A percentile compares a stretch with the other conserved stretches of the same genome.
phyloP scores from a whole-genome alignment of 2,113 vertebrate genomes.

The Pleuronectes platessa region DNA sequence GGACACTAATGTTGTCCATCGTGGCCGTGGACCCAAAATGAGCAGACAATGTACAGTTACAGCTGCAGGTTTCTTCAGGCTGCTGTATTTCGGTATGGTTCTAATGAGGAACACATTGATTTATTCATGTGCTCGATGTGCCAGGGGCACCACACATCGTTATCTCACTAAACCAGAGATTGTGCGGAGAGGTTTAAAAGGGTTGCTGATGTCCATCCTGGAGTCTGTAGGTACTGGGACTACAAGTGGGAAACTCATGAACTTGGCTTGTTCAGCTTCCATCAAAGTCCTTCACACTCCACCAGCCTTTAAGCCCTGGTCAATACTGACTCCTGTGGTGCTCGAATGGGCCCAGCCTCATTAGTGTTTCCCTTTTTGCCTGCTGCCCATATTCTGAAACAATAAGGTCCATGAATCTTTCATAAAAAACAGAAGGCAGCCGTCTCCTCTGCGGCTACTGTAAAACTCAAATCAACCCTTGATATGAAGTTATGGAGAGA shows the following conservation, averaged over 20 bases:
- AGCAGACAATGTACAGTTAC: neutral
- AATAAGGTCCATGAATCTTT: slow-evolving; percentile 41
- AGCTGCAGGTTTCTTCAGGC: neutral
- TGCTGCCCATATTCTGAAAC: slow-evolving; percentile 15
- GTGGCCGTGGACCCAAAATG: too few species aligned
- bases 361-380: neutral
- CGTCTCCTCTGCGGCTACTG: neutral
- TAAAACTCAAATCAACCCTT: neutral
- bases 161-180: slow-evolving; percentile 13
- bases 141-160: neutral
- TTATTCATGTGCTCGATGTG: neutral
- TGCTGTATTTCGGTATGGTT: neutral
- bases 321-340: neutral
- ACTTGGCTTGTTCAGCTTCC: too few species aligned
- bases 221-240: too few species aligned
- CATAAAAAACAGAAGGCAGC: slow-evolving; percentile 45
- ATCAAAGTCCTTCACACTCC: too few species aligned
- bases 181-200: too few species aligned
- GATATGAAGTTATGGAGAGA: neutral
- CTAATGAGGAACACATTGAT: slow-evolving; percentile 4
- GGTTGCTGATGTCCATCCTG: too few species aligned
- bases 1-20: neutral
- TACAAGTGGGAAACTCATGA: too few species aligned
- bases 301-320: neutral
- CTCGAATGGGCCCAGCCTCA: neutral